Evolutionary conservation across 1,140 invertebrate genomes (phyloP).

Genomic region (Neodiprion lecontei): DNA sequence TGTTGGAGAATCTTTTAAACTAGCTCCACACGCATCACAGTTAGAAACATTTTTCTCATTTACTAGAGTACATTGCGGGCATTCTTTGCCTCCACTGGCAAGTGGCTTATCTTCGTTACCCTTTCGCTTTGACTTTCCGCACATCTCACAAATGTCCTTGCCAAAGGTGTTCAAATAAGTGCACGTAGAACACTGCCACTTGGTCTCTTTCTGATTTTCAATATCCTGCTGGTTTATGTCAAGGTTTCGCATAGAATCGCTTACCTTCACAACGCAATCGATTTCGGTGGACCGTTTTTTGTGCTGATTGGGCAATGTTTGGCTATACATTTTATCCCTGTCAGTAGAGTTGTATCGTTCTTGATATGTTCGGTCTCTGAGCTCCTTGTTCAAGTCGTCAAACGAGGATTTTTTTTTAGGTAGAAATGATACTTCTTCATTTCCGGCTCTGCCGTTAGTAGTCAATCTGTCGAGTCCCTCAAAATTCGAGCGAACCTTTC

Average conservation of each 20-base stretch:
- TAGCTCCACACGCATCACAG: constrained; percentile 74
- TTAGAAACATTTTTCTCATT: constrained; percentile 71
- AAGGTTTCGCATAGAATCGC: constrained; percentile 1
- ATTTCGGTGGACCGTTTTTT: constrained; percentile 9
- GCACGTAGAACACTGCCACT: constrained; percentile 76
- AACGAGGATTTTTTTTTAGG: constrained; percentile 41
- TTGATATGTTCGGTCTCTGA: constrained; percentile 20
- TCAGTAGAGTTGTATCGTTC: not conserved
- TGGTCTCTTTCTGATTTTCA: constrained; percentile 22
- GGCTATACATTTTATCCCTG: constrained; percentile 36
- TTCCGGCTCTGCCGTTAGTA: constrained; percentile 26
- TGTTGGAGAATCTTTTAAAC: constrained; percentile 78
- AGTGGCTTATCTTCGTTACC: constrained; percentile 71
- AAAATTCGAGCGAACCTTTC: constrained; percentile 25
- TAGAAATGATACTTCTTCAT: constrained; percentile 26
- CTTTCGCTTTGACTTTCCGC: constrained; percentile 69
- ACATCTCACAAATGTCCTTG: constrained; percentile 78
- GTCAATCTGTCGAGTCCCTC: constrained; percentile 24
- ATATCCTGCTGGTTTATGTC: not conserved
- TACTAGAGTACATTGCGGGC: constrained; percentile 80
- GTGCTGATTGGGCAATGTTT: constrained; percentile 24
- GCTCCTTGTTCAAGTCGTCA: constrained; percentile 33
- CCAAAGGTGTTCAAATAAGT: constrained; percentile 71
- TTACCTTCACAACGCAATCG: not conserved
- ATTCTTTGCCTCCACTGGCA: constrained; percentile 77